A percentile compares a stretch with the other conserved stretches of the same genome.
Evolutionary conservation across 53 echinoderm and acorn worm species (phyloP).

Genomic region (Arbacia lixula): DNA sequence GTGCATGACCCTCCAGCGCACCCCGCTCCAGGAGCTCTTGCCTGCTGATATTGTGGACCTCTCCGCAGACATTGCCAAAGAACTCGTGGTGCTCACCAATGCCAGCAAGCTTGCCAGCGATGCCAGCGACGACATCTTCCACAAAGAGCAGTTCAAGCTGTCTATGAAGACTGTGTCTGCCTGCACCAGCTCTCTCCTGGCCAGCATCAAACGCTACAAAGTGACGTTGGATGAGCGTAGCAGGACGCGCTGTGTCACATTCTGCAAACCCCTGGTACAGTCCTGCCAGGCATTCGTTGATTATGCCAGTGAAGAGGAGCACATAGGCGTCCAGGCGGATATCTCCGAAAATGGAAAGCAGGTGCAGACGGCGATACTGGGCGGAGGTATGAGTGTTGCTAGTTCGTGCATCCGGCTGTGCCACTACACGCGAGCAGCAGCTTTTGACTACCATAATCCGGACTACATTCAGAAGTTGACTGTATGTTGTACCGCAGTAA

Average conservation of each 20-base stretch:
- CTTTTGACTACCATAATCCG: constrained; percentile 73
- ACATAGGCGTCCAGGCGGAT: constrained; percentile 78
- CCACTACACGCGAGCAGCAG: constrained; percentile 72
- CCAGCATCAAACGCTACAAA: constrained; percentile 83
- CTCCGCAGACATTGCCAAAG: constrained; percentile 85
- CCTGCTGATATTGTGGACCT: constrained; percentile 84
- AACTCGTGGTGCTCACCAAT: constrained; percentile 77
- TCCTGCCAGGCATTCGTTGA: constrained; percentile 93
- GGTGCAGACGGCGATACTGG: constrained; percentile 85
- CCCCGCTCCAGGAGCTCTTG: constrained; percentile 83
- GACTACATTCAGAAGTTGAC: constrained; percentile 70
- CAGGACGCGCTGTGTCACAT: constrained; percentile 79
- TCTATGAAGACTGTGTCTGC: constrained; percentile 94
- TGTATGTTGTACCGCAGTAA: constrained; percentile 79
- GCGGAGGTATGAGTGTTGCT: constrained; percentile 95
- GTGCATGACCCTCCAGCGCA: constrained; percentile 83
- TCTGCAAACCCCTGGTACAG: constrained; percentile 93
- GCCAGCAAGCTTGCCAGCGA: constrained; percentile 97
- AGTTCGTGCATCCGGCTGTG: constrained; percentile 90
- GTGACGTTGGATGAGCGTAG: constrained; percentile 81
- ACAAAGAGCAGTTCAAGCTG: constrained; percentile 93
- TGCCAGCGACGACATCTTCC: constrained; percentile 90
- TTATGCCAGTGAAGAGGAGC: constrained; percentile 95
- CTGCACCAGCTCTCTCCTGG: constrained; percentile 85
- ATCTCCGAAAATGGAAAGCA: constrained; percentile 77